Evolutionary conservation across 2,888 invertebrate species (phyloP).

Genomic region (Gastracanthus pulcherrimus): DNA sequence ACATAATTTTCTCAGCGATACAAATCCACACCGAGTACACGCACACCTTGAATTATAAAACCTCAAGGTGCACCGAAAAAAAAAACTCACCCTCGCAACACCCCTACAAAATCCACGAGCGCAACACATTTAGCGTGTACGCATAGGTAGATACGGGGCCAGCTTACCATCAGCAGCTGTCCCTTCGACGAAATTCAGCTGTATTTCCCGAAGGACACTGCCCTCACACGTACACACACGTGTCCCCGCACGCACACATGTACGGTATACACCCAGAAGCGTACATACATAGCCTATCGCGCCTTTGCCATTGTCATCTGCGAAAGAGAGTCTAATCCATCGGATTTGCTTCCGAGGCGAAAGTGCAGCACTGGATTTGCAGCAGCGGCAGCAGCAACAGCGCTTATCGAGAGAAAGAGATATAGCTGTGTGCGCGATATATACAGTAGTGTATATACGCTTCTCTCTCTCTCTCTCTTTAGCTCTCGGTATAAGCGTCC

Average conservation of each 20-base stretch:
- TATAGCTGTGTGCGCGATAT: neutral
- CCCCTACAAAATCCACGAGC: too few relatives aligned
- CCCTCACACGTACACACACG: neutral
- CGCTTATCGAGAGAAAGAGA: constrained; percentile 2
- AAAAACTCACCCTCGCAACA: too few relatives aligned
- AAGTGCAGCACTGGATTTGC: constrained; percentile 1
- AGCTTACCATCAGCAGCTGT: constrained; percentile 35
- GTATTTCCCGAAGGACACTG: constrained; percentile 18
- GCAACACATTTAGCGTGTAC: too few relatives aligned
- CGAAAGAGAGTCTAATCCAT: neutral
- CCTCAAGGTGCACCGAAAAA: too few relatives aligned
- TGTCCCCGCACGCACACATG: neutral
- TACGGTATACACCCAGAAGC: neutral
- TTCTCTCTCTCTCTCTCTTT: neutral
- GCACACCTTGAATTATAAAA: too few relatives aligned
- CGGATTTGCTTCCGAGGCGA: neutral
- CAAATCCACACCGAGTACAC: too few relatives aligned
- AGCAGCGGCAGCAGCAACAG: neutral
- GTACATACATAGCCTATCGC: too few relatives aligned
- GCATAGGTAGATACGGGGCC: neutral
- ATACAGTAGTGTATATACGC: neutral
- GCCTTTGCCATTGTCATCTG: neutral
- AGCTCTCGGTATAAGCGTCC: neutral
- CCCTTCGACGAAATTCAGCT: constrained; percentile 30
- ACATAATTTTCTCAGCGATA: too few relatives aligned